Evolutionary conservation across 35 echinoderm and acorn worm genomes (phyloP).

Genomic region (Apostichopus japonicus): DNA sequence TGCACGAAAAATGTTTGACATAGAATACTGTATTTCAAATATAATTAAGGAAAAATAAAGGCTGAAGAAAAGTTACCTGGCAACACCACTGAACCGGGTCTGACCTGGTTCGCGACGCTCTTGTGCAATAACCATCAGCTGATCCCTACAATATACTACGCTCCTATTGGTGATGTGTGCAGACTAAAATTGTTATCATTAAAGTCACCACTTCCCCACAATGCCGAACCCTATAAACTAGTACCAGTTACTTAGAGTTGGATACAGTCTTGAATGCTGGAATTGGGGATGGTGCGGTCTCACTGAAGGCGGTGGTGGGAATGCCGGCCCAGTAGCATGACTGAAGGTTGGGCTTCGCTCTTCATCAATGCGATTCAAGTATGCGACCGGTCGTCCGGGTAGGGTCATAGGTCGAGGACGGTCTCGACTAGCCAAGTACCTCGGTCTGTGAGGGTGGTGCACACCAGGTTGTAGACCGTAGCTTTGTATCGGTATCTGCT

Average conservation of each 20-base stretch:
- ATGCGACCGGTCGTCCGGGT: background rate
- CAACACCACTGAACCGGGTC: too few relatives aligned
- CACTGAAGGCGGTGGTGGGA: background rate
- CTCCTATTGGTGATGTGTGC: too few relatives aligned
- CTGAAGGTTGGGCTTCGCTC: background rate
- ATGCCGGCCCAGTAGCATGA: background rate
- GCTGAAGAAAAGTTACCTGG: too few relatives aligned
- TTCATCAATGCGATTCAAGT: constrained; percentile 9
- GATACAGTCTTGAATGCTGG: background rate
- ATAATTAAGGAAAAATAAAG: too few relatives aligned
- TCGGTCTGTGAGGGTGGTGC: background rate
- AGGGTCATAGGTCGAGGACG: background rate
- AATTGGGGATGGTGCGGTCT: background rate
- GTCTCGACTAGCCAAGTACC: background rate
- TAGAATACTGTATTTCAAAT: too few relatives aligned
- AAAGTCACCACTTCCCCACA: too few relatives aligned
- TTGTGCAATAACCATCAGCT: too few relatives aligned
- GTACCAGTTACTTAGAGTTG: background rate
- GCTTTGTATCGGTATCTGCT: background rate
- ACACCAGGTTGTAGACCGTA: constrained; percentile 18
- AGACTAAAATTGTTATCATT: too few relatives aligned
- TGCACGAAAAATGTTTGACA: too few relatives aligned
- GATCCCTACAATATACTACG: too few relatives aligned
- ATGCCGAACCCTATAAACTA: background rate
- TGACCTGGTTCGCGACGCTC: too few relatives aligned